Evolutionary conservation across 1,140 invertebrate species (phyloP).

Genomic region (Drosophila jambulina): DNA sequence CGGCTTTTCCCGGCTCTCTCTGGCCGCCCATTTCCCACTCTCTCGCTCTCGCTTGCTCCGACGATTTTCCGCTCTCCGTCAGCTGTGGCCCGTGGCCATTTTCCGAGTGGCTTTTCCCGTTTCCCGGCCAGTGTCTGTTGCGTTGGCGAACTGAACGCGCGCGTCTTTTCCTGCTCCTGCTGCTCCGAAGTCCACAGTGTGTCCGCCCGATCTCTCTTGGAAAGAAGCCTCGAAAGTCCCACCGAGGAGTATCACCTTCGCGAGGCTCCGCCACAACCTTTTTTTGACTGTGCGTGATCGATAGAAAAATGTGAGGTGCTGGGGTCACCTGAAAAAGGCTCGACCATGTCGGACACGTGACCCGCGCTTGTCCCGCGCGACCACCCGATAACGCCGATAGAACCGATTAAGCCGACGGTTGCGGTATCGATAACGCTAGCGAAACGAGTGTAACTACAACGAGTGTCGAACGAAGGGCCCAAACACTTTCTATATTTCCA

Average conservation of each 20-base stretch:
- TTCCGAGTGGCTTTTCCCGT: constrained; percentile 43
- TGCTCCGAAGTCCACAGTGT: constrained; percentile 25
- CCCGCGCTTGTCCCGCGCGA: constrained; percentile 42
- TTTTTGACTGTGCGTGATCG: constrained; percentile 43
- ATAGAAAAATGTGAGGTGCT: constrained; percentile 40
- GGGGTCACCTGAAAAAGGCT: constrained; percentile 17
- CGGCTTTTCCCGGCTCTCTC: constrained; percentile 5
- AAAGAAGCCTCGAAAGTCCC: constrained; percentile 9
- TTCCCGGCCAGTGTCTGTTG: constrained; percentile 77
- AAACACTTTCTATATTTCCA: constrained; percentile 42
- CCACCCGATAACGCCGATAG: constrained; percentile 13
- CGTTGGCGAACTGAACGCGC: constrained; percentile 79
- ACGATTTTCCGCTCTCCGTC: not conserved
- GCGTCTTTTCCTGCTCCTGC: constrained; percentile 60
- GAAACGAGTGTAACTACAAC: constrained; percentile 18
- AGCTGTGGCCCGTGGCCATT: constrained; percentile 40
- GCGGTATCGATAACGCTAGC: not conserved
- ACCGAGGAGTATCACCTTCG: not conserved
- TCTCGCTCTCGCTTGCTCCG: not conserved
- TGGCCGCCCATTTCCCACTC: not conserved
- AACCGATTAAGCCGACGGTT: not conserved
- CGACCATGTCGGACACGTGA: constrained; percentile 47
- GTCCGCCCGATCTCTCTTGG: constrained; percentile 31
- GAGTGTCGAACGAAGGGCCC: constrained; percentile 2
- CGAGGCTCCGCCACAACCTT: not conserved